These are phyloP conservation scores for Eumeta japonica DNA, from an alignment of 1,140 invertebrate genomes.

Conservation along the genomic window DNA sequence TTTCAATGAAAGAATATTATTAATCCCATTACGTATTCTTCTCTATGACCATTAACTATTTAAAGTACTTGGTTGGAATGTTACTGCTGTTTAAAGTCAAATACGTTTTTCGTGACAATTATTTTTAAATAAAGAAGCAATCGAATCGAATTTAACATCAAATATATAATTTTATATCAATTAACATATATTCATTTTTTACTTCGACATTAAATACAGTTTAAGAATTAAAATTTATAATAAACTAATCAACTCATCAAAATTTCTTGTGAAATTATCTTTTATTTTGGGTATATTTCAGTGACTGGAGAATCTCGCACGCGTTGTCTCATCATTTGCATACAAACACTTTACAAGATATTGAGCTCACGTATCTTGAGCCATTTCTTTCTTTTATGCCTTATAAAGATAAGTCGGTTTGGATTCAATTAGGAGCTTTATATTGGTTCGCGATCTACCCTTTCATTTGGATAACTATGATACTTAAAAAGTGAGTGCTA, in stretches of 20 bases:
- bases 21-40: too few relatives aligned
- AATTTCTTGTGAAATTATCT: too few relatives aligned
- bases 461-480: conserved; percentile 14
- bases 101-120: not conserved
- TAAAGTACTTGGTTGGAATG: too few relatives aligned
- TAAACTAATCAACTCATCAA: too few relatives aligned
- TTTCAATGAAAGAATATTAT: too few relatives aligned
- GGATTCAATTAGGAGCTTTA: conserved; percentile 37
- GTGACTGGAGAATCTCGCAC: conserved; percentile 78
- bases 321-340: conserved; percentile 78
- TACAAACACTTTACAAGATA: conserved; percentile 76
- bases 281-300: conserved; percentile 44
- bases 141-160: not conserved
- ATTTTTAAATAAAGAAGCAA: not conserved
- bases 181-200: not conserved
- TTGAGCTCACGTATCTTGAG: conserved; percentile 70
- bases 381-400: conserved; percentile 57
- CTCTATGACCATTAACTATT: too few relatives aligned
- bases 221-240: not conserved
- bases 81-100: too few relatives aligned
- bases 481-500: conserved; percentile 38
- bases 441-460: conserved; percentile 33
- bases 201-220: not conserved
- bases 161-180: not conserved
- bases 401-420: conserved; percentile 27